Conservation (phyloP, 2,888 invertebrate genomes). For the Sinopyrophorus schimmeli region DNA sequence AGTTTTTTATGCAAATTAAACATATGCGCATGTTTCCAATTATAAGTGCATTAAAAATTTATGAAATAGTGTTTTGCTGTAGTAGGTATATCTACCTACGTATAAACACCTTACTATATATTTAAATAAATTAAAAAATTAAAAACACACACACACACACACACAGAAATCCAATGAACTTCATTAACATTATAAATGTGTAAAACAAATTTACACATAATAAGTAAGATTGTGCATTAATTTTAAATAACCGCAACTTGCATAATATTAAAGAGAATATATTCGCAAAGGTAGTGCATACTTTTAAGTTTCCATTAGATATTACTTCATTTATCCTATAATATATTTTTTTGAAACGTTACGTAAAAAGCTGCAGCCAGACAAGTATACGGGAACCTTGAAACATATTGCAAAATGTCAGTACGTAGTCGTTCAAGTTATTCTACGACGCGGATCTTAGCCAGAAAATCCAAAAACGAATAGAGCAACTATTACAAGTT, state of each 20-base stretch:
- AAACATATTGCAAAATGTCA: conserved; percentile 19
- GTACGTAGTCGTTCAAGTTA: not conserved
- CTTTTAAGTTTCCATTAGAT: conserved; percentile 2
- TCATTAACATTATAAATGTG: too few species aligned
- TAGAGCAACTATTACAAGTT: conserved; percentile 1
- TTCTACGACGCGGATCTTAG: not conserved
- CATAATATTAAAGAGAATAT: conserved; percentile 6
- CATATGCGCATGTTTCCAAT: too few species aligned
- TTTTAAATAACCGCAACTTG: conserved; percentile 1
- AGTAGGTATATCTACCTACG: too few species aligned
- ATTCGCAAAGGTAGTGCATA: conserved; percentile 4
- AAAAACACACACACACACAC: too few species aligned
- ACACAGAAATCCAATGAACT: too few species aligned
- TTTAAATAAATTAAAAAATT: too few species aligned
- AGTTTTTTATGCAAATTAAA: too few species aligned
- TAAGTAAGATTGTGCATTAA: conserved; percentile 7
- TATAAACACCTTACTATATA: too few species aligned
- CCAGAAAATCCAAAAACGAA: not conserved
- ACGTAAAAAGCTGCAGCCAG: conserved; percentile 16
- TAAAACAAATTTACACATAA: conserved; percentile 15
- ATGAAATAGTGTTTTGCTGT: too few species aligned
- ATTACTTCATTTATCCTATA: conserved; percentile 12
- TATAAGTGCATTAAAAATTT: too few species aligned
- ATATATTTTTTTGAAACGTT: conserved; percentile 10
- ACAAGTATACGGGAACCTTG: conserved; percentile 11